phyloP scores from a whole-genome alignment of 2,888 invertebrate genomes.

The Chaitophorus viminalis region DNA sequence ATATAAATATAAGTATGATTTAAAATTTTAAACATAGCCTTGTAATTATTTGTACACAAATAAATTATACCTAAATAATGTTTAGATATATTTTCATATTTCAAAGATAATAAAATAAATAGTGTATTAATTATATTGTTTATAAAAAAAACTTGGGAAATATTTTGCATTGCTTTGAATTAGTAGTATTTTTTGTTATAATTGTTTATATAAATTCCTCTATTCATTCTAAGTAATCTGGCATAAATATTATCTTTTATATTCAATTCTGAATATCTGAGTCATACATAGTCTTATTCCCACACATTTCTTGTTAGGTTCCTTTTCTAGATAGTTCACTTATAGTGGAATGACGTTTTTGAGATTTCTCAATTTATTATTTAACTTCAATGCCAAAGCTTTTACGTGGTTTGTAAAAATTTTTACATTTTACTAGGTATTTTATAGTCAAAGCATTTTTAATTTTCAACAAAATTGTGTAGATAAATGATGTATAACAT shows the following conservation, averaged over 20 bases:
- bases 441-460: too few relatives aligned
- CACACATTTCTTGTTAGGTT: neutral
- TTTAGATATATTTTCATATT: neutral
- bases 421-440: too few relatives aligned
- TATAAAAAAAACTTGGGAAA: neutral
- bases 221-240: slow-evolving; percentile 10
- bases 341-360: neutral
- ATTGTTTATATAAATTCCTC: slow-evolving; percentile 25
- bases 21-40: too few relatives aligned
- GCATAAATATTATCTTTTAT: neutral
- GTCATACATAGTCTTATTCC: neutral
- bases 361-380: neutral
- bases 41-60: neutral
- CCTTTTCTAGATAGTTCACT: neutral
- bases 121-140: neutral
- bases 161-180: neutral
- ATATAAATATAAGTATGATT: neutral
- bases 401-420: too few relatives aligned
- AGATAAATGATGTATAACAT: too few relatives aligned
- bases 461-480: too few relatives aligned
- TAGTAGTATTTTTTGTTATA: neutral
- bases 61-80: neutral
- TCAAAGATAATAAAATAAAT: neutral
- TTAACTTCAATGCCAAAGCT: neutral
- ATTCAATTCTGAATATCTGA: slow-evolving; percentile 24